Conservation (phyloP, 1,140 invertebrate species). For the Cotesia vestalis region DNA sequence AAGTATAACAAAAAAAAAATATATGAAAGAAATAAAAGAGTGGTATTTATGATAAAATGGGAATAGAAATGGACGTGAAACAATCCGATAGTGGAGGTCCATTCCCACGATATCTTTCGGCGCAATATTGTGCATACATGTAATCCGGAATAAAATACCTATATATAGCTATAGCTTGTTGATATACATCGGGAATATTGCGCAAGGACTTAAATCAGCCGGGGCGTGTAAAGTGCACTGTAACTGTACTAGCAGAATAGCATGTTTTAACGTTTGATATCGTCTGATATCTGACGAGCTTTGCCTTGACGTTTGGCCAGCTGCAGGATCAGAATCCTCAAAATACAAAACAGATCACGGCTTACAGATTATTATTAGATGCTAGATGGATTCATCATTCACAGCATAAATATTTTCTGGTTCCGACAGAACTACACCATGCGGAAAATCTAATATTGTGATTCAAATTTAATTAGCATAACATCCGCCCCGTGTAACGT, state of each 20-base stretch:
- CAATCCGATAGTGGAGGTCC: background rate
- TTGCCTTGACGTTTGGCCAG: too few relatives aligned
- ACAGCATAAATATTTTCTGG: too few relatives aligned
- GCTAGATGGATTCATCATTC: too few relatives aligned
- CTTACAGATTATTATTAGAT: too few relatives aligned
- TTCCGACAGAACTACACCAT: too few relatives aligned
- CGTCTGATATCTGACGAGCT: too few relatives aligned
- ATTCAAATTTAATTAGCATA: too few relatives aligned
- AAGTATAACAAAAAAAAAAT: background rate
- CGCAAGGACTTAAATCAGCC: slow-evolving; percentile 42
- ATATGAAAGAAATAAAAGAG: background rate
- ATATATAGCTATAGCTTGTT: too few relatives aligned
- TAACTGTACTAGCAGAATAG: background rate
- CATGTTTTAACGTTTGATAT: too few relatives aligned
- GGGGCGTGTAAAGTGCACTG: slow-evolving; percentile 37
- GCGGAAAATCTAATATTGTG: slow-evolving; percentile 1
- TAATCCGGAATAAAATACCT: slow-evolving; percentile 41
- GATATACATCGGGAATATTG: slow-evolving; percentile 26
- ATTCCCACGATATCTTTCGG: slow-evolving; percentile 22
- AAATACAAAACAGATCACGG: background rate
- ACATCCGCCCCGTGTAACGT: too few relatives aligned
- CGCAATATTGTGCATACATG: slow-evolving; percentile 5
- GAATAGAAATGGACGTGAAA: background rate
- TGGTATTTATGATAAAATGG: background rate
- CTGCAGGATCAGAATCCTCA: too few relatives aligned